Percentiles rank a stretch among this genome's conserved stretches.
These are phyloP conservation scores for Thryonomys swinderianus DNA, from an alignment of 2,113 vertebrate species.

Conservation along the genomic window DNA sequence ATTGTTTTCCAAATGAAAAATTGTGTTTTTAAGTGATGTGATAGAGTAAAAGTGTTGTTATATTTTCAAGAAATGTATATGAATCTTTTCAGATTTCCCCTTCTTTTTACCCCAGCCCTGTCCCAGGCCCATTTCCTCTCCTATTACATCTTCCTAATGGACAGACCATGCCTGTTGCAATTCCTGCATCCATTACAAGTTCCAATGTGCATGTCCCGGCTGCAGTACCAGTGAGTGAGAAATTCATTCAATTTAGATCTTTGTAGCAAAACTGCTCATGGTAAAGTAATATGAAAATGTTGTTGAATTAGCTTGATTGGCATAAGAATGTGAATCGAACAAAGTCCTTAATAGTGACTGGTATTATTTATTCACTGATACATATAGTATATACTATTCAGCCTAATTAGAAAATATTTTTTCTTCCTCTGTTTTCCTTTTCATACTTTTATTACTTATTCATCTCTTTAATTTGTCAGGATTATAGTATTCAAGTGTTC, in stretches of 20 bases:
- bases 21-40: conserved; percentile 62
- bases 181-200: conserved; percentile 98
- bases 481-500: conserved; percentile 48
- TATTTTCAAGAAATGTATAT: conserved; percentile 38
- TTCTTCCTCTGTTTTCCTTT: conserved; percentile 10
- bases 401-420: conserved; percentile 48
- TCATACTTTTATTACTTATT: neutral
- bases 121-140: conserved; percentile 97
- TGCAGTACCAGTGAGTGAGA: conserved; percentile 95
- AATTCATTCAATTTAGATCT: conserved; percentile 67
- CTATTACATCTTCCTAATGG: conserved; percentile 99
- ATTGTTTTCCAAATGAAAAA: conserved; percentile 55
- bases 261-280: conserved; percentile 39
- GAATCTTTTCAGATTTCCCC: conserved; percentile 65
- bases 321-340: conserved; percentile 52
- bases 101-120: conserved; percentile 91
- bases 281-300: conserved; percentile 53
- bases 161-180: conserved; percentile 98
- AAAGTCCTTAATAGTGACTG: conserved; percentile 11
- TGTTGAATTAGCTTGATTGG: conserved; percentile 12
- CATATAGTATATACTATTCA: neutral
- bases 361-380: neutral
- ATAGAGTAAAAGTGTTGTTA: neutral
- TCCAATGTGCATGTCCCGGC: conserved; percentile 98
- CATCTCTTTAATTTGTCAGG: conserved; percentile 18